Base-by-base conservation (phyloP, 2,113 vertebrate species). In the Micromys minutus region DNA sequence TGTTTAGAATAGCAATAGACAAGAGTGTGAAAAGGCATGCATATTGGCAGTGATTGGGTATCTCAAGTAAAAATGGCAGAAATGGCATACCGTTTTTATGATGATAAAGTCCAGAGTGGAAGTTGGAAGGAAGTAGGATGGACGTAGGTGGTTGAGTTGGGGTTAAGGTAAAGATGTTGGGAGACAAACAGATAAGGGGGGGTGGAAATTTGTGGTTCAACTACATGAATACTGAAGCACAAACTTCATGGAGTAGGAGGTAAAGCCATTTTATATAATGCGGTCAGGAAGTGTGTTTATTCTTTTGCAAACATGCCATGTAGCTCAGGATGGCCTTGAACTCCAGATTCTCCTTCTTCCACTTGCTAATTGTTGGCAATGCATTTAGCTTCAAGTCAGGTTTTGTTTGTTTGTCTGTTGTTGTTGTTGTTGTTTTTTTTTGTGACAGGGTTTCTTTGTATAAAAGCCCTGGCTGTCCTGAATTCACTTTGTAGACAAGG, bases 151-250 rank as follows among this genome's bases (percentile, higher is more conserved):
- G 45, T 45, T 90, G 52, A 83, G 34, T 71, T 77, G 61, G 80
- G 89, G 26, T 87, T 88, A 29, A 87, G 65, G 47, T 87, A 85
- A 94, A 86, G 39, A 94, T 88, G 22, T 15, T 87, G 26, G 72
- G 79, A 93, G 74, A 81, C 89, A 55, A 94, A 57, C 50, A 88
- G 50, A 15, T 87, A 86, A 83, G 89, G 79, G 31, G 31, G 45
- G 83, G 16, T 63, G 57, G 57, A 63, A 95, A 69, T 87, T 13
- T 2, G 22, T 94, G 26, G 4, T 77, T 65, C 19, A 59, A 80
- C 8, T 31, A 65, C 39, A 31, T 94, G 59, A 69, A 86, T 76
- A 63, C 52, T 92, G 36, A 92, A 67, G 67, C 39, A 87, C n/a
- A 76, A 87, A 52, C 59, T 93, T 93, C 57, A 45, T 90, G 69